These are phyloP conservation scores for Zoroaster sp. DNA, from an alignment of 53 echinoderm and acorn worm genomes.

Conservation along the genomic window DNA sequence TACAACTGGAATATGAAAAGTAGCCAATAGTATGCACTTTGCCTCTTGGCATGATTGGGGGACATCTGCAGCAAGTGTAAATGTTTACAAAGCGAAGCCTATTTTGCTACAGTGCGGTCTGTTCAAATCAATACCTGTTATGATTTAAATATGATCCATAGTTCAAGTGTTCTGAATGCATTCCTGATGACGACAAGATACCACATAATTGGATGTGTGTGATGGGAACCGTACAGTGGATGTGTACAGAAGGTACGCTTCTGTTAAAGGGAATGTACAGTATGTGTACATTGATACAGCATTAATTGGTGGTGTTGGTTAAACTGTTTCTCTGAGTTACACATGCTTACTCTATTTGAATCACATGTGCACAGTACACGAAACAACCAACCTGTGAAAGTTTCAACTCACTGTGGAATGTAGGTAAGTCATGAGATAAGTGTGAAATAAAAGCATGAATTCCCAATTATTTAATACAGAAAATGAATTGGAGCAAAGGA, in stretches of 20 bases:
- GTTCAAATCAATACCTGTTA: neutral
- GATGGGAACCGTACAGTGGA: neutral
- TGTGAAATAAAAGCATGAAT: no score
- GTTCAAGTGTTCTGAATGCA: slow-evolving; percentile 14
- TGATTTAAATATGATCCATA: neutral
- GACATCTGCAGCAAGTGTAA: neutral
- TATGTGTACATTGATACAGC: neutral
- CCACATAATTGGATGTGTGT: neutral
- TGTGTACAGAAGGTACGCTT: neutral
- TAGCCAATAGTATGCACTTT: neutral
- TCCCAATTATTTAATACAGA: no score
- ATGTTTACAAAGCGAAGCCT: slow-evolving; percentile 1
- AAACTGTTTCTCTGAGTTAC: no score
- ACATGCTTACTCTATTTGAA: no score
- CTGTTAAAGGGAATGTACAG: neutral
- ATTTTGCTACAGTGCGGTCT: neutral
- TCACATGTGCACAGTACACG: no score
- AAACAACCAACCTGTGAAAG: no score
- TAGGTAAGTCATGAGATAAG: no score
- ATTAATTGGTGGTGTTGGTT: no score
- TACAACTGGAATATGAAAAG: neutral
- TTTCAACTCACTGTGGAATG: no score
- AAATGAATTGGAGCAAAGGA: no score
- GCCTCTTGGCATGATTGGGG: neutral
- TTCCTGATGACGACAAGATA: slow-evolving; percentile 7